These are phyloP conservation scores for Carterocephalus palaemon DNA, from an alignment of 2,888 invertebrate genomes.

Conservation along the genomic window DNA sequence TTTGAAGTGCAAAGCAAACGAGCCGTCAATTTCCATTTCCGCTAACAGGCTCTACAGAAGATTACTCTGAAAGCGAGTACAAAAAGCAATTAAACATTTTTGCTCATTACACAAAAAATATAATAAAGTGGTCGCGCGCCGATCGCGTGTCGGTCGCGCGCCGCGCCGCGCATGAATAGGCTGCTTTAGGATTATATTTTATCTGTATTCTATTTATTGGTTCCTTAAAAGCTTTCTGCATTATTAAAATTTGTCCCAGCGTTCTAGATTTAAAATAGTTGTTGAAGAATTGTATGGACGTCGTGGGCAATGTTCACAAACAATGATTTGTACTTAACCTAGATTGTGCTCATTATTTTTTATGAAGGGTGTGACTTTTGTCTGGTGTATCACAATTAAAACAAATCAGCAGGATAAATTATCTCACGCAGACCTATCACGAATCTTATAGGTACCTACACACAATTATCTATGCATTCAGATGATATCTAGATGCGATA, in stretches of 20 bases:
- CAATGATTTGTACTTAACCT: too few species aligned
- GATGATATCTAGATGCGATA: too few species aligned
- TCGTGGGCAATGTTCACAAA: too few species aligned
- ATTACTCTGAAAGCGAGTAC: conserved; percentile 49
- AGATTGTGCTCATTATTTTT: too few species aligned
- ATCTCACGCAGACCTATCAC: too few species aligned
- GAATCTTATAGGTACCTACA: too few species aligned
- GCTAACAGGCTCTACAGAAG: conserved; percentile 49
- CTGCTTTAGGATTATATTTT: conserved; percentile 29
- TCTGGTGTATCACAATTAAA: too few species aligned
- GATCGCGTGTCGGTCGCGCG: conserved; percentile 40
- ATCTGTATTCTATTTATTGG: conserved; percentile 27
- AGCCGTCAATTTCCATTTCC: conserved; percentile 44
- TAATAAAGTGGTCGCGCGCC: conserved; percentile 39
- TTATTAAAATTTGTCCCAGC: conserved; percentile 13
- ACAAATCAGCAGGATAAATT: too few species aligned
- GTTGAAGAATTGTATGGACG: background rate
- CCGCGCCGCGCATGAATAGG: conserved; percentile 18
- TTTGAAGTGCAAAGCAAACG: conserved; percentile 24
- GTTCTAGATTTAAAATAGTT: conserved; percentile 8
- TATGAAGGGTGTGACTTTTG: too few species aligned
- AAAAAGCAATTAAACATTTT: conserved; percentile 62
- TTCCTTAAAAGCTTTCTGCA: conserved; percentile 22
- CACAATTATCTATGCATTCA: too few species aligned
- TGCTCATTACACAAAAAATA: conserved; percentile 46